Evolutionary conservation across 2,888 invertebrate genomes (phyloP).

Genomic region (Phymatocera aterrima): DNA sequence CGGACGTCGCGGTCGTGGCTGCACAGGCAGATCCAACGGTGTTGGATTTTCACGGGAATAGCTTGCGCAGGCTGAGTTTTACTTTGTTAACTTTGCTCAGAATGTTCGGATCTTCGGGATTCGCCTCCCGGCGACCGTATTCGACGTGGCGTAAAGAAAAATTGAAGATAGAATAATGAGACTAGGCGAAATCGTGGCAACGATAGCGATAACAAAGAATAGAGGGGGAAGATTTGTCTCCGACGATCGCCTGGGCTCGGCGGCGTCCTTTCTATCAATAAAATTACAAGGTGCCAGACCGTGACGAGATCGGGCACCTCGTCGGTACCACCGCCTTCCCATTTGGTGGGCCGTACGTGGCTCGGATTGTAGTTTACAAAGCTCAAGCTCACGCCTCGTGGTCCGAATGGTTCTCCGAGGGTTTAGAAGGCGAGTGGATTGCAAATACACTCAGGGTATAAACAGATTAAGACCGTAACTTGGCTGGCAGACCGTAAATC

Average conservation of each 20-base stretch:
- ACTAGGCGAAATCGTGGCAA: background rate
- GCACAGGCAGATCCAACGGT: too few relatives aligned
- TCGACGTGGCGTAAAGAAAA: background rate
- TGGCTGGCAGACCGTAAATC: slow-evolving; percentile 29
- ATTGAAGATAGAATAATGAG: background rate
- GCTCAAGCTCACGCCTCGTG: slow-evolving; percentile 8
- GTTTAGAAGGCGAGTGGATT: slow-evolving; percentile 13
- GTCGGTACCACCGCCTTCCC: background rate
- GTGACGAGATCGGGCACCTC: slow-evolving; percentile 9
- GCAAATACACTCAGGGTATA: slow-evolving; percentile 24
- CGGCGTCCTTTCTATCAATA: background rate
- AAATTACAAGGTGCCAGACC: background rate
- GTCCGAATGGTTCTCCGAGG: slow-evolving; percentile 5
- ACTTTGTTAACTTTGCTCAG: too few relatives aligned
- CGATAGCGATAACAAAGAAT: background rate
- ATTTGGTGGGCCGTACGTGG: background rate
- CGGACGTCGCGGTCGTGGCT: too few relatives aligned
- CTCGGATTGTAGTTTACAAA: background rate
- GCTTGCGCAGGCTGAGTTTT: too few relatives aligned
- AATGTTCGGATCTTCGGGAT: too few relatives aligned
- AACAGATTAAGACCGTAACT: slow-evolving; percentile 34
- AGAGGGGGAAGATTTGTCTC: background rate
- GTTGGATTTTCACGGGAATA: too few relatives aligned
- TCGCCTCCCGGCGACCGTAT: too few relatives aligned
- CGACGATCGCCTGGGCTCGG: too few relatives aligned